A percentile compares a stretch with the other conserved stretches of the same genome.
Conservation (phyloP, 2,797 vertebrate species). For the Helostoma temminkii region DNA sequence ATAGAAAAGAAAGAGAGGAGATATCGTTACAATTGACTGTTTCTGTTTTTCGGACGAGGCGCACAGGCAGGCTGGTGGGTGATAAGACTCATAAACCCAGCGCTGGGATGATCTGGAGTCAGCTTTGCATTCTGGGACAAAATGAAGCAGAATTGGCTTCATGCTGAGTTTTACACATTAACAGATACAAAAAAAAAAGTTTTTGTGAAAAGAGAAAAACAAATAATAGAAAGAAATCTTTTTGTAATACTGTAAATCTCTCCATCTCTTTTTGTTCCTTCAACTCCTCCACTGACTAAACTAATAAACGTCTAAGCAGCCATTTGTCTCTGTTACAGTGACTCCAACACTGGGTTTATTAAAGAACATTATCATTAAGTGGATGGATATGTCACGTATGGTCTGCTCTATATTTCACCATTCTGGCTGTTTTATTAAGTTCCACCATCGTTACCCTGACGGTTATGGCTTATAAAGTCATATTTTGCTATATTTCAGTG, state of each 20-base stretch:
- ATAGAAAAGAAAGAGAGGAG: constrained; percentile 71
- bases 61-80: constrained; percentile 31
- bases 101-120: constrained; percentile 61
- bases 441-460: constrained; percentile 59
- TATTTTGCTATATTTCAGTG: constrained; percentile 66
- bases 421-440: constrained; percentile 70
- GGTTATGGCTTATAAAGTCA: constrained; percentile 70
- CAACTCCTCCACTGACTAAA: constrained; percentile 56
- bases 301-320: constrained; percentile 60
- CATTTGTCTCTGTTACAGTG: constrained; percentile 65
- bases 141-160: constrained; percentile 44
- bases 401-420: constrained; percentile 65
- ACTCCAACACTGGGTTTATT: constrained; percentile 69
- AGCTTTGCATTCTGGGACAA: constrained; percentile 65
- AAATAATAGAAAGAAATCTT: constrained; percentile 19
- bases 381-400: constrained; percentile 66
- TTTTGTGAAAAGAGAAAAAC: neutral
- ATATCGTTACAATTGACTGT: constrained; percentile 77
- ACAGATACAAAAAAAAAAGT: constrained; percentile 18
- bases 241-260: constrained; percentile 27
- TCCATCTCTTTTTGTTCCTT: constrained; percentile 9
- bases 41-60: constrained; percentile 57
- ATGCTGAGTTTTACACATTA: constrained; percentile 41
- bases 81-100: constrained; percentile 66
- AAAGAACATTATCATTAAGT: constrained; percentile 78